Percentiles rank a stretch among this genome's conserved stretches.
Evolutionary conservation across 2,888 invertebrate genomes (phyloP).

Genomic region (Drymonia ruficornis): DNA sequence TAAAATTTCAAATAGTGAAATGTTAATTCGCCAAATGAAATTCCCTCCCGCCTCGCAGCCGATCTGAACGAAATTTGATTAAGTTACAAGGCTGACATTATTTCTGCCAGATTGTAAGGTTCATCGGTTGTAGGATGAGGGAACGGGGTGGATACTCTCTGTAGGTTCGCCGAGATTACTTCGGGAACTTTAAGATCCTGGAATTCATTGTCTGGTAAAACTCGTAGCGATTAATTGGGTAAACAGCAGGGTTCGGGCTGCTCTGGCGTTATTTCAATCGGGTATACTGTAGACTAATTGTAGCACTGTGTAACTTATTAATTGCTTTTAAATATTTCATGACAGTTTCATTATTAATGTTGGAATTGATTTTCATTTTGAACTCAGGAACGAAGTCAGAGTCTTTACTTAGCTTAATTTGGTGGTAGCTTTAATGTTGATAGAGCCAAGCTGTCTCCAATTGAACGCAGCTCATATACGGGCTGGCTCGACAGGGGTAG

Average conservation of each 20-base stretch:
- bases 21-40: conserved; percentile 77
- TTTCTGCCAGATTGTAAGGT: conserved; percentile 51
- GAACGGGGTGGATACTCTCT: conserved; percentile 38
- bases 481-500: too few relatives aligned
- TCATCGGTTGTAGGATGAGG: conserved; percentile 35
- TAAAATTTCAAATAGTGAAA: conserved; percentile 74
- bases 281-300: conserved; percentile 22
- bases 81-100: conserved; percentile 74
- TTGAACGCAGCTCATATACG: too few relatives aligned
- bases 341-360: conserved; percentile 9
- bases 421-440: too few relatives aligned
- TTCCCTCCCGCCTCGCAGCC: conserved; percentile 52
- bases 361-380: conserved; percentile 1
- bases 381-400: too few relatives aligned
- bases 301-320: conserved; percentile 17
- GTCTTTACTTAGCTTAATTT: too few relatives aligned
- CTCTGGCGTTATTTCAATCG: conserved; percentile 41
- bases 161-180: conserved; percentile 51
- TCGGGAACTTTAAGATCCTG: conserved; percentile 52
- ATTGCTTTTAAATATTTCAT: conserved; percentile 12
- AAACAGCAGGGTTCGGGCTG: conserved; percentile 43
- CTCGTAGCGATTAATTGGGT: conserved; percentile 16
- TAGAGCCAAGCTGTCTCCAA: too few relatives aligned
- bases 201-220: conserved; percentile 54
- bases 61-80: conserved; percentile 78